A percentile compares a stretch with the other conserved stretches of the same genome.
Conservation (phyloP, 2,888 invertebrate species). For the Cantharis nigra region DNA sequence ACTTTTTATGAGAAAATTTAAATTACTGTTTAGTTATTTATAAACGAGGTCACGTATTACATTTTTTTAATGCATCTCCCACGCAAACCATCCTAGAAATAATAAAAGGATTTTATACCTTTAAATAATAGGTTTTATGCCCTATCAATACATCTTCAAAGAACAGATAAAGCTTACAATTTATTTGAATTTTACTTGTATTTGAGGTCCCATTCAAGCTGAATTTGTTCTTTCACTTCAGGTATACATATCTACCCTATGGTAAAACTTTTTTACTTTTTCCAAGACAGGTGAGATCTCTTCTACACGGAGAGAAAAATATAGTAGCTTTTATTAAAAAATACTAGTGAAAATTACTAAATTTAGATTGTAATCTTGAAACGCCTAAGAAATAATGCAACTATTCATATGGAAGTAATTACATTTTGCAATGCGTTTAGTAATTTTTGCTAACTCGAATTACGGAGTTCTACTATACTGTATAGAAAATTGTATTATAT, state of each 20-base stretch:
- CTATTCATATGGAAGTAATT: no score
- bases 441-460: no score
- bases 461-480: no score
- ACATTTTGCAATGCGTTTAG: no score
- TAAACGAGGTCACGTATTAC: constrained; percentile 6
- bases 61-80: constrained; percentile 4
- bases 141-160: constrained; percentile 18
- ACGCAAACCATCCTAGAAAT: constrained; percentile 5
- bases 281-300: constrained; percentile 3
- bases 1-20: not conserved
- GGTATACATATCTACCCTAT: not conserved
- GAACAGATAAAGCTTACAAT: constrained; percentile 22
- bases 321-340: no score
- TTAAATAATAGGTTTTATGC: constrained; percentile 7
- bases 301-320: no score
- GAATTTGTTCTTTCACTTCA: constrained; percentile 3
- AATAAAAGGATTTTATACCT: constrained; percentile 15
- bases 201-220: constrained; percentile 5
- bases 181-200: constrained; percentile 6
- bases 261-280: constrained; percentile 3
- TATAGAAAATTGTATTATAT: no score
- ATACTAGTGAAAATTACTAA: no score
- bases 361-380: no score
- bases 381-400: no score
- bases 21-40: not conserved